These are phyloP conservation scores for Thripadectes ignobilis DNA, from an alignment of 2,797 vertebrate species.

Conservation along the genomic window DNA sequence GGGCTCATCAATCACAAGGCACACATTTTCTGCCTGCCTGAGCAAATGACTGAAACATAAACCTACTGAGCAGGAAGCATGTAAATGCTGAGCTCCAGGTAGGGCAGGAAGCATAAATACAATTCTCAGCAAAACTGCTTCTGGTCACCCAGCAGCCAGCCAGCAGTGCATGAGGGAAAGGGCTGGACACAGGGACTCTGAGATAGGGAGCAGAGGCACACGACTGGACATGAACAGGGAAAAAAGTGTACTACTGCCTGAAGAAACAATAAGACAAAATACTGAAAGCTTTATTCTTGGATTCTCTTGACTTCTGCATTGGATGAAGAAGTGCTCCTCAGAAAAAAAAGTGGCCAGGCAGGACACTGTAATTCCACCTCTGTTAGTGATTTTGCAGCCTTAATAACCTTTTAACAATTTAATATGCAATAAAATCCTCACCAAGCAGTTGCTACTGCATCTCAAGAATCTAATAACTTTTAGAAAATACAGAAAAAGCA, in stretches of 20 bases:
- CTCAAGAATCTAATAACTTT: neutral
- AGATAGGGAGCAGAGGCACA: neutral
- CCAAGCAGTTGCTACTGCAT: neutral
- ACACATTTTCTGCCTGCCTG: neutral
- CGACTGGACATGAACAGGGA: neutral
- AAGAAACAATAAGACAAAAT: neutral
- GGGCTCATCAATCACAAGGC: rapidly evolving
- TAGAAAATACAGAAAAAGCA: neutral
- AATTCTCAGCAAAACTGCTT: neutral
- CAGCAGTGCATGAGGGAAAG: neutral
- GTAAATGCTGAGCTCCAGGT: neutral
- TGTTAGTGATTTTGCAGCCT: neutral
- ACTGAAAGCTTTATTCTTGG: neutral
- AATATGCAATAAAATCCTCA: neutral
- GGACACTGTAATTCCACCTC: neutral
- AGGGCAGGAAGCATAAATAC: neutral
- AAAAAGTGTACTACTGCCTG: neutral
- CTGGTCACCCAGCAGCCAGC: neutral
- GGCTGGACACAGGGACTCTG: neutral
- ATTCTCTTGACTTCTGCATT: neutral
- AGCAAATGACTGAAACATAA: neutral
- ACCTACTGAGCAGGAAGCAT: neutral
- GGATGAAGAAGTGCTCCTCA: neutral
- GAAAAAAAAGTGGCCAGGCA: neutral
- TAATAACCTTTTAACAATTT: neutral